Evolutionary conservation across 2,797 vertebrate genomes (phyloP), one percentile per base, ranked within the genome.

Genomic region (Staurois parvus): DNA sequence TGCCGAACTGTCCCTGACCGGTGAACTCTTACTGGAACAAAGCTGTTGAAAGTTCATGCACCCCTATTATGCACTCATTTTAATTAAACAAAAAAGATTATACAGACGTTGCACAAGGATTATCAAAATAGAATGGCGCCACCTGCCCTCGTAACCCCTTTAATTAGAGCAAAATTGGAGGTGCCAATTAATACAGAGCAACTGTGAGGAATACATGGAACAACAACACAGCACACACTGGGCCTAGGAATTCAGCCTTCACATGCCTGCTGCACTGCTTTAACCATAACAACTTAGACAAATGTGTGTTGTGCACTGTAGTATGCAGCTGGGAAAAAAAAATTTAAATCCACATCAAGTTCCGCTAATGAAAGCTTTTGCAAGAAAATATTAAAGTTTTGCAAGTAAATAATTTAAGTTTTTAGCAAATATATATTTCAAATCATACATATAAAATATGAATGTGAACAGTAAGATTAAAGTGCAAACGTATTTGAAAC

Each of bases 1-100:
- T 86, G 69, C 85, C 85, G 76, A 88, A 88, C 70, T 89, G 85
- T 80, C 86, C 90, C 89, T 91, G 90, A 91, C 88, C 88, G 92
- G 91, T 72, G 89, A 95, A 91, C 76, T 24, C 32, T 88, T 87
- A 82, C 79, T 85, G 87, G 90, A 90, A 88, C 83, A 88, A 90
- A 90, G 87, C 91, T 93, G 93, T 93, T 93, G 91, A 92, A 92
- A 95, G 95, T 96, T 96, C 95, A 96, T 90, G 93, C 90, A 93
- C 93, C 90, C 91, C 92, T 88, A 92, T 92, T 93, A 92, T 89
- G 91, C 92, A 94, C 93, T 95, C 92, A 92, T 92, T 92, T 93
- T 94, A 94, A 94, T 95, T 95, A 95, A 96, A 96, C 93, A 96
- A 96, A 95, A 84, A 94, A 93, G 92, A 94, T 95, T 91, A 91